Base-by-base conservation (phyloP, 2,797 vertebrate species). In the Alfaro cultratus region DNA sequence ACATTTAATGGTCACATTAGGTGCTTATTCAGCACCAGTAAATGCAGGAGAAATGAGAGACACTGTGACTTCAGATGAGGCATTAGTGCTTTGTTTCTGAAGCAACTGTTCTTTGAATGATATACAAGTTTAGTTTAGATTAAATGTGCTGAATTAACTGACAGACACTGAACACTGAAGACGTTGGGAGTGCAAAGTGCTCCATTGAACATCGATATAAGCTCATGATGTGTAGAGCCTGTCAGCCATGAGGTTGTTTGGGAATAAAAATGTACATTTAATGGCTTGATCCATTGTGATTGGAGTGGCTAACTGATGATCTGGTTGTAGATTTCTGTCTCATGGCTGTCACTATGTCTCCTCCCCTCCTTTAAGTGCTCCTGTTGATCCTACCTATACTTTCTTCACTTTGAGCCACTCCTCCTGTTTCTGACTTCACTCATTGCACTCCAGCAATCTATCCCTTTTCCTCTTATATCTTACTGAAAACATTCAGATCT, bases 281-380 rank as follows among this genome's bases (percentile, higher is more conserved):
- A 91, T 93, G 90, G 86, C 89, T 90, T 92, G 87, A 94, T 95
- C 87, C 90, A 92, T 94, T 92, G 91, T 93, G 95, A 95, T 92
- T 92, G 89, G 88, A 94, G 91, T 94, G 90, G 89, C 93, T 94
- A 93, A 93, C 89, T 93, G 92, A 94, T 94, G 93, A 94, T 94
- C 90, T 88, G 88, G 89, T 92, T 87, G 90, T 93, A 93, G 93
- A 93, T 92, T 81, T 88, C 82, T 85, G 89, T 90, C 87, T 91
- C 81, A 84, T 77, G 87, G 87, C 83, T 92, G 83, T 91, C 85
- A 83, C 89, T 72, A 3, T 88, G 85, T 88, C 90, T 94, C 87
- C 87, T 45, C 0, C 86, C 86, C 43, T 85, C 81, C 89, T 86
- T 88, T 88, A 80, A 87, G 90, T 62, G 57, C 82, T 68, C 80